Base-by-base conservation (phyloP, 30 jellyfish, hydroid and myxozoan genomes). In the Phacellophora camtschatica region DNA sequence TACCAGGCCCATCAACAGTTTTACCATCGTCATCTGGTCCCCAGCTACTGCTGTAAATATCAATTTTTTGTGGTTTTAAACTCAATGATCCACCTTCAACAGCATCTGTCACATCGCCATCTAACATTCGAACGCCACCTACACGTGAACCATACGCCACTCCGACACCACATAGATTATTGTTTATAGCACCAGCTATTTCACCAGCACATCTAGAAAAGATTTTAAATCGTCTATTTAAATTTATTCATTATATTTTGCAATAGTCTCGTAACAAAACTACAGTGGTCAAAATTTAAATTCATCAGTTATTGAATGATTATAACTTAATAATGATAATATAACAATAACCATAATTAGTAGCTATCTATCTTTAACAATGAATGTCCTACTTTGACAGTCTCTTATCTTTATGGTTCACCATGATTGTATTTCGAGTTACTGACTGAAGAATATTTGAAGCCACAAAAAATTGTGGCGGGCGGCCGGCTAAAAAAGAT, bases 21-120 rank as follows among this genome's bases (percentile, higher is more conserved):
- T 71, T 83, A 22, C 98, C 98, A 50, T 90, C 98, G 58, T 90
- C 98, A 84, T 90, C 98, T 45, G 98, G 98, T n/a, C 98, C 98
- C 98, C 98, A 90, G 35, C 96, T 83, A 34, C 98, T 90, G 66
- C 98, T 90, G 91, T 90, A 90, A 28, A 90, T 90, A 53, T 90
- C 98, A 15, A 90, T 90, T 57, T 75, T 87, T 42, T 83, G 86
- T 54, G 89, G 96, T 13, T 77, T 77, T 73, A 59, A 84, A 31
- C 96, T 71, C 54, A 90, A 63, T 0, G 98, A 90, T 13, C 96
- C 95, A 4, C 96, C 98, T 70, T 90, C 98, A n/a, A 90, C 96
- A 9, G 98, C 98, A 76, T 90, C 98, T 24, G 96, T 90, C 73
- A 90, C 98, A 57, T 90, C 98, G 22, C 98, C 98, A 54, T 90